Base-by-base conservation (phyloP, 2,113 vertebrate species). In the Mustela nigripes region DNA sequence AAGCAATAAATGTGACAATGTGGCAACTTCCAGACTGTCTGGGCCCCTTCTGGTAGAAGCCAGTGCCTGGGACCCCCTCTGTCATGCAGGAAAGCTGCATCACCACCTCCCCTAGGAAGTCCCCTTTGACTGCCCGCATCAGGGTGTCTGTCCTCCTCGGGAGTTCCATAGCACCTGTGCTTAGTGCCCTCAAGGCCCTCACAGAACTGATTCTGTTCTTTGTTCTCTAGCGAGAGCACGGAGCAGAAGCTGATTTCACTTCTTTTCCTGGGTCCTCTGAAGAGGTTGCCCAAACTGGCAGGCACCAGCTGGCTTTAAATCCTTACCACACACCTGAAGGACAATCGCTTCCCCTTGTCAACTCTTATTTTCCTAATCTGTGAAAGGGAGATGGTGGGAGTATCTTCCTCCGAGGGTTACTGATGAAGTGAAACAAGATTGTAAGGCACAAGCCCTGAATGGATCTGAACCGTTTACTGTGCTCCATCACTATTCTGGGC, bases 301-400 rank as follows among this genome's bases (percentile, higher is more conserved):
- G 18, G 62, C 11, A 16, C 15, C 3, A 24, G 28, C 24, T 33
- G 3, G 39, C 58, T 39, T 74, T 24, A 79, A 31, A 48, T 79
- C 39, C 53, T 80, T 2, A 28, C 15, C 33, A 3, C 2, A 2
- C 42, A 22, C 67, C 74, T 18, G 24, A 56, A 56, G 19, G 80
- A 9, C 16, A 36, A 26, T 15, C 6, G 6, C 1, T 71, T 16
- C 65, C 21, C 74, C 22, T 69, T 53, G 6, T 31, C 0, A 0
- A 26, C 48, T 39, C 87, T 79, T 67, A 33, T 39, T 91, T 74
- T 92, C 11, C 48, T 94, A 33, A 39, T 80, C 62, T 90, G 39
- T 74, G 33, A 79, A 69, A 11, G 36, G 50, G 69, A 48, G 48
- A 28, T 16, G 16, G 31, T 39, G 56, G 16, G 19, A 12, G 11